Base-by-base conservation (phyloP, 2,797 vertebrate species). In the Muraenolepis orangiensis region DNA sequence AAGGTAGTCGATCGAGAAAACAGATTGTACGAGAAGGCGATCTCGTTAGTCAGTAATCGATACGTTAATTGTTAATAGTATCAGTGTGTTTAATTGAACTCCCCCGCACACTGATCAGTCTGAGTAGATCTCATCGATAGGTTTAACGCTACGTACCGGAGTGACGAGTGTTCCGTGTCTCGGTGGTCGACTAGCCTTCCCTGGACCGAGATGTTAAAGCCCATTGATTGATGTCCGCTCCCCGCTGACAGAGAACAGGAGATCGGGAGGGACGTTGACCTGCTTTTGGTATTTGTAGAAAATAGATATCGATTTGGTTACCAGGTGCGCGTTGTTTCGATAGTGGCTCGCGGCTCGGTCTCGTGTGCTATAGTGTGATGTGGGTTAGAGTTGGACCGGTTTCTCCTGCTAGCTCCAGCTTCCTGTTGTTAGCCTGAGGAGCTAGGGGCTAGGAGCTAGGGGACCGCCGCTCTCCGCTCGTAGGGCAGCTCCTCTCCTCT, bases 221-320 rank as follows among this genome's bases (percentile, higher is more conserved):
- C 89, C 88, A 91, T 91, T 93, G 92, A 93, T 91, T 91, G 91
- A 93, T 93, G 86, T 90, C 74, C 88, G 73, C 90, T 90, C 90
- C 88, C 89, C 87, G 85, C 88, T 91, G 90, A 92, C 90, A 87
- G 90, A 91, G 87, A 90, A 90, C 90, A 87, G 80, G 82, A 83
- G 75, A 85, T 85, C 69, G 82, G 80, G 78, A 89, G 86, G 87
- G 86, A 91, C 90, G 90, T 74, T 78, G 81, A 75, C 81, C 82
- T 85, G 71, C 81, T 34, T 29, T 72, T 80, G 79, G 42, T 70
- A 72, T 77, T 61, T 66, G 82, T 82, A 77, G 74, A 73, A 76
- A 77, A 76, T n/a, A 67, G 77, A 74, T 75, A 77, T 80, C 2
- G 82, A 31, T 64, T 13, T 6, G 1, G 64, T 16, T 29, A 16